These are phyloP conservation scores for Cygnus buccinator DNA, from an alignment of 2,113 vertebrate genomes.

Conservation along the genomic window DNA sequence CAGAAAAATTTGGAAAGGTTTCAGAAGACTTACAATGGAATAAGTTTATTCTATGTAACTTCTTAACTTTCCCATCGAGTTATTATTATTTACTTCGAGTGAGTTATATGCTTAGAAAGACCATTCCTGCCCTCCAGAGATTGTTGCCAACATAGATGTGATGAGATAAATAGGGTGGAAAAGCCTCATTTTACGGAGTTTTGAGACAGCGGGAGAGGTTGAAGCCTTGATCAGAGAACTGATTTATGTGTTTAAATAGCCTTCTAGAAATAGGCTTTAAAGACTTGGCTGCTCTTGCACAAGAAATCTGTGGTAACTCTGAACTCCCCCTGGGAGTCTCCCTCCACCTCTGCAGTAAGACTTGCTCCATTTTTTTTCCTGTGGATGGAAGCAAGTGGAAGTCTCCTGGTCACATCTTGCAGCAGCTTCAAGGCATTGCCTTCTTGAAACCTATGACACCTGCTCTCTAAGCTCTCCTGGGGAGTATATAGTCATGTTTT, in stretches of 20 bases:
- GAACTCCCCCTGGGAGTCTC: not conserved
- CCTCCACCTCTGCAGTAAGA: not conserved
- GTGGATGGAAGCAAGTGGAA: not conserved
- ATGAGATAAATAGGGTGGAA: constrained; percentile 37
- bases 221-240: constrained; percentile 30
- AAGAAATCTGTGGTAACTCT: not conserved
- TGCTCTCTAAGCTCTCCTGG: not conserved
- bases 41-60: constrained; percentile 12
- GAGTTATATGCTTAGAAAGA: not conserved
- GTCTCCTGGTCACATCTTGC: not conserved
- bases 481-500: not conserved
- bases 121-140: not conserved
- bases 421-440: not conserved
- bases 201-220: not conserved
- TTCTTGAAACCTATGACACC: not conserved
- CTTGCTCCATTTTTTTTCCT: not conserved
- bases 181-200: not conserved
- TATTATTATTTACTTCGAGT: constrained; percentile 36
- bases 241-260: not conserved
- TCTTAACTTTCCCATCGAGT: not conserved
- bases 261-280: constrained; percentile 14
- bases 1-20: constrained; percentile 6
- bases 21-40: constrained; percentile 46
- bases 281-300: not conserved
- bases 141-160: not conserved